Evolutionary conservation across 37 sponge, comb jelly and placozoan species (phyloP).

Genomic region (Diacarnus erythraeanus): DNA sequence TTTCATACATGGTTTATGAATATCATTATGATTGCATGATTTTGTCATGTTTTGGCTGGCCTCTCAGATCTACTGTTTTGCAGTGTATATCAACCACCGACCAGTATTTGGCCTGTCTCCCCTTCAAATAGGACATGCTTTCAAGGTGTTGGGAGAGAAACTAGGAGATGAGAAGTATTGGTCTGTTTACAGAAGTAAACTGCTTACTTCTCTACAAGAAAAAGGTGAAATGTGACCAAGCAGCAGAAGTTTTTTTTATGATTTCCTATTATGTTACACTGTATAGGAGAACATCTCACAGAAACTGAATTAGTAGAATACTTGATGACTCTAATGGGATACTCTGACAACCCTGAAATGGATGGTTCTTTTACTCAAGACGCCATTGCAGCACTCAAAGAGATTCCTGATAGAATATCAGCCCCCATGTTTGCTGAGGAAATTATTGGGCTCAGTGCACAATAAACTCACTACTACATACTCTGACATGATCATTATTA

Average conservation of each 20-base stretch:
- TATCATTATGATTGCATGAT: neutral
- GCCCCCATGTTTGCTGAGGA: conserved; percentile 73
- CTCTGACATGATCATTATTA: neutral
- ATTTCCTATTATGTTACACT: no score
- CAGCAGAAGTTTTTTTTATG: no score
- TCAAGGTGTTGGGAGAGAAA: conserved; percentile 66
- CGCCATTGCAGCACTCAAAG: conserved; percentile 32
- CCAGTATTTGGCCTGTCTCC: conserved; percentile 93
- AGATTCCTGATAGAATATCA: conserved; percentile 67
- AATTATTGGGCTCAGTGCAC: conserved; percentile 63
- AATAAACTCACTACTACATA: conserved; percentile 1
- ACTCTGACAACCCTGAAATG: conserved; percentile 59
- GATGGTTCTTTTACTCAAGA: conserved; percentile 39
- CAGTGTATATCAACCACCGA: conserved; percentile 95
- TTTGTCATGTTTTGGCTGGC: conserved; percentile 14
- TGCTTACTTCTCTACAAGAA: conserved; percentile 76
- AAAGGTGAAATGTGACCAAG: conserved; percentile 39
- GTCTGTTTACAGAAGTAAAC: conserved; percentile 46
- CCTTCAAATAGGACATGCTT: conserved; percentile 61
- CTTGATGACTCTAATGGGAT: conserved; percentile 84
- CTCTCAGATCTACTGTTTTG: neutral
- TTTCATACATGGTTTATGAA: neutral
- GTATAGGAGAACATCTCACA: conserved; percentile 90
- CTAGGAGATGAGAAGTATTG: conserved; percentile 31
- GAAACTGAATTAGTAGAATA: conserved; percentile 89